These are phyloP conservation scores for Drosophila lacteicornis DNA, from an alignment of 1,140 invertebrate species.

Conservation along the genomic window DNA sequence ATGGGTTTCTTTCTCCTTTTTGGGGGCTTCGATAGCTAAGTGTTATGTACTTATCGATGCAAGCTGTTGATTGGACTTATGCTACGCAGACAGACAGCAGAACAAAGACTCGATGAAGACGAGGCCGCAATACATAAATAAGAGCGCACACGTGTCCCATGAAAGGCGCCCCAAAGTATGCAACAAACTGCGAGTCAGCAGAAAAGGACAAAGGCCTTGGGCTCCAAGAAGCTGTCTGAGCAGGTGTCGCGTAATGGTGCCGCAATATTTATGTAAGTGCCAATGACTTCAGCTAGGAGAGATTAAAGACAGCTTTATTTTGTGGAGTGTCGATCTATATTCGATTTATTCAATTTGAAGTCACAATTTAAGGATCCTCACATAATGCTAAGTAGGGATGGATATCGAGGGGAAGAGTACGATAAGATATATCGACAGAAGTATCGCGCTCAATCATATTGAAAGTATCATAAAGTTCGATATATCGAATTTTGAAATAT, in stretches of 20 bases:
- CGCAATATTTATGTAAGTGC: slow-evolving; percentile 4
- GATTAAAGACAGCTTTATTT: background rate
- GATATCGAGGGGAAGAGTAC: no score
- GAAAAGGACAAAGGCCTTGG: slow-evolving; percentile 20
- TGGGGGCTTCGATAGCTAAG: slow-evolving; percentile 12
- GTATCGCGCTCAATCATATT: no score
- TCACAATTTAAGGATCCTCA: background rate
- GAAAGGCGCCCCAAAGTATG: slow-evolving; percentile 32
- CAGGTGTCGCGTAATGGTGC: slow-evolving; percentile 6
- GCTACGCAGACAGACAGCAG: slow-evolving; percentile 1
- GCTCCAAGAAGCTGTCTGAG: slow-evolving; percentile 3
- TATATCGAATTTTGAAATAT: no score
- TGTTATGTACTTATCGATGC: slow-evolving; percentile 70
- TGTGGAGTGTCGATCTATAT: background rate
- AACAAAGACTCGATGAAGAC: slow-evolving; percentile 26
- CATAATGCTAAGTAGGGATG: no score
- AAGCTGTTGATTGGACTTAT: slow-evolving; percentile 74
- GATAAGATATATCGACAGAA: no score
- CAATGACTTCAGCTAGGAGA: slow-evolving; percentile 1
- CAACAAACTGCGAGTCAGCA: slow-evolving; percentile 41
- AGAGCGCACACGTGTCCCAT: slow-evolving; percentile 35
- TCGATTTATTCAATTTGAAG: background rate
- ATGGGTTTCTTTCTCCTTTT: no score
- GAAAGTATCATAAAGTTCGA: no score
- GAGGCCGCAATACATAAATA: slow-evolving; percentile 38